A percentile compares a stretch with the other conserved stretches of the same genome.
Conservation (phyloP, 2,888 invertebrate genomes). For the Hybos culiciformis region DNA sequence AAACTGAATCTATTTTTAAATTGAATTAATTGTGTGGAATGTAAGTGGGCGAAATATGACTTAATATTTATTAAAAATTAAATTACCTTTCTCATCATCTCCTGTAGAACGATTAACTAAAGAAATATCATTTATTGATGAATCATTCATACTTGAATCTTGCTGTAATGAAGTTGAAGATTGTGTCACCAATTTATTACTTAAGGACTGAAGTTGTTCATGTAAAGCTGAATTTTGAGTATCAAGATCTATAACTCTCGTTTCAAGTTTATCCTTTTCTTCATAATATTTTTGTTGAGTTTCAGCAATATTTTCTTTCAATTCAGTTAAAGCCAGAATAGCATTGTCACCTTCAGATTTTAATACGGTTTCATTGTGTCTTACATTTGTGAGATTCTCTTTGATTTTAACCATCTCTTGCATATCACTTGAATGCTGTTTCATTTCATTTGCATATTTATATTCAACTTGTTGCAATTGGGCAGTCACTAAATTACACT, state of each 20-base stretch:
- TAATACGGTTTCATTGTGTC: conserved; percentile 50
- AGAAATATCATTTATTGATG: conserved; percentile 39
- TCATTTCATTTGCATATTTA: conserved; percentile 68
- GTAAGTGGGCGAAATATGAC: too few relatives aligned
- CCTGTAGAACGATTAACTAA: conserved; percentile 43
- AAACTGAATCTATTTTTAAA: too few relatives aligned
- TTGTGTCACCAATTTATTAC: conserved; percentile 47
- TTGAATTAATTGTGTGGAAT: too few relatives aligned
- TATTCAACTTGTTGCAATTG: conserved; percentile 55
- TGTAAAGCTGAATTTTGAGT: conserved; percentile 67
- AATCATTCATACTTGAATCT: conserved; percentile 39
- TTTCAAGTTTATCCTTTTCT: conserved; percentile 53
- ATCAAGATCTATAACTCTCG: conserved; percentile 58
- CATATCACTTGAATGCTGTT: conserved; percentile 60
- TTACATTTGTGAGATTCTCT: conserved; percentile 43
- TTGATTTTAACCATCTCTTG: conserved; percentile 53
- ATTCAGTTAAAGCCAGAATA: conserved; percentile 47
- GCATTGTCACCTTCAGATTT: conserved; percentile 49
- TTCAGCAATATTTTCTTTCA: conserved; percentile 46
- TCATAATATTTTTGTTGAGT: conserved; percentile 45
- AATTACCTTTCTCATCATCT: too few relatives aligned
- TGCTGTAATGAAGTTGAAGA: conserved; percentile 13
- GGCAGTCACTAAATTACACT: conserved; percentile 48
- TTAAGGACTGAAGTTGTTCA: conserved; percentile 72
- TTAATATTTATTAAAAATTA: too few relatives aligned